These are phyloP conservation scores for Enchytraeus crypticus DNA, from an alignment of 2,888 invertebrate species.

Conservation along the genomic window DNA sequence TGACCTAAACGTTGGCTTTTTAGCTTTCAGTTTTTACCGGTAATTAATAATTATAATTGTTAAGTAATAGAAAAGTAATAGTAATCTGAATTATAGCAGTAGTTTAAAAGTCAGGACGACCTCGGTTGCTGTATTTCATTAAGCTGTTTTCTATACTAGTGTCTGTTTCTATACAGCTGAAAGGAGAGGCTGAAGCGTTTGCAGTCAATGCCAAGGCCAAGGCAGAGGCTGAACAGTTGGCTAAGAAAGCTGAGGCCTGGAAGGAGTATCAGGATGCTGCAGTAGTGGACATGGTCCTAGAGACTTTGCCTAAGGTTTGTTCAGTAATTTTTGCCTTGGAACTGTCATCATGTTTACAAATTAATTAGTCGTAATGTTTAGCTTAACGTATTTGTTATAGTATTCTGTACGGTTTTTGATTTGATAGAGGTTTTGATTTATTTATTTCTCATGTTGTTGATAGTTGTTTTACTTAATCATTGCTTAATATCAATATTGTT, in stretches of 20 bases:
- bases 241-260: constrained; percentile 93
- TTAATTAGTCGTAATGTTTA: not conserved
- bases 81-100: too few relatives aligned
- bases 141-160: too few relatives aligned
- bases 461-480: too few relatives aligned
- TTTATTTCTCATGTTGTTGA: too few relatives aligned
- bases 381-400: not conserved
- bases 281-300: constrained; percentile 77
- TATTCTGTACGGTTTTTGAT: not conserved
- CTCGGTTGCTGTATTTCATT: too few relatives aligned
- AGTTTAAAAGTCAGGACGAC: too few relatives aligned
- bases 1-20: too few relatives aligned
- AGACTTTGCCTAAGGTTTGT: constrained; percentile 81
- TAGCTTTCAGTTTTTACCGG: too few relatives aligned
- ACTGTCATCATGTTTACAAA: not conserved
- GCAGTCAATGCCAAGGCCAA: constrained; percentile 87
- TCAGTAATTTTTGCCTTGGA: too few relatives aligned
- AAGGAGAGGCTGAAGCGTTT: constrained; percentile 71
- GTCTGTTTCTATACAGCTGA: constrained; percentile 47
- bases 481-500: too few relatives aligned
- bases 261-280: constrained; percentile 74
- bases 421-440: not conserved
- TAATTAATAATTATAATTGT: too few relatives aligned
- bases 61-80: too few relatives aligned
- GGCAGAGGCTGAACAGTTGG: constrained; percentile 94